Evolutionary conservation across 2,113 vertebrate species (phyloP).

Genomic region (Spea bombifrons): DNA sequence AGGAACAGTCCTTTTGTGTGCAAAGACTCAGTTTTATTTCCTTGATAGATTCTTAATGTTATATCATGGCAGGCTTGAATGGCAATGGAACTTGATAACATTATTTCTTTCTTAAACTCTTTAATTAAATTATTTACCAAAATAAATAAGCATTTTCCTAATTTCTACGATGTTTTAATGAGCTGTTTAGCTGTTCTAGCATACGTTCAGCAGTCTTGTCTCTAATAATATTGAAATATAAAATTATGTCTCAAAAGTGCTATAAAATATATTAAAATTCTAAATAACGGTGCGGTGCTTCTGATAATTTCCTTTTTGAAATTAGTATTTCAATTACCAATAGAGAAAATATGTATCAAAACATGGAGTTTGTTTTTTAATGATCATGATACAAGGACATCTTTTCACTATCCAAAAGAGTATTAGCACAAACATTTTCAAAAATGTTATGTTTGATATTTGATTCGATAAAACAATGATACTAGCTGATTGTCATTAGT

Average conservation of each 20-base stretch:
- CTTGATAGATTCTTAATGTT: too few species aligned
- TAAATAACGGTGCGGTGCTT: neutral
- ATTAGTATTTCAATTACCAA: constrained; percentile 33
- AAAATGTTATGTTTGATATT: constrained; percentile 4
- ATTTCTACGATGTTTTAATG: too few species aligned
- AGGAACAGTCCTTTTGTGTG: too few species aligned
- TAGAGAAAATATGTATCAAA: constrained; percentile 46
- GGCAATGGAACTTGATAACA: too few species aligned
- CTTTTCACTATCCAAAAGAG: constrained; percentile 38
- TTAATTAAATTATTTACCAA: too few species aligned
- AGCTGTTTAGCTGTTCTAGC: too few species aligned
- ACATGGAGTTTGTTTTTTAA: constrained; percentile 43
- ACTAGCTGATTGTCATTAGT: constrained; percentile 47
- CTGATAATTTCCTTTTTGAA: neutral
- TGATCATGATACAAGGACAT: constrained; percentile 53
- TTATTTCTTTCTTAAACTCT: too few species aligned
- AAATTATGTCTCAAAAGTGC: neutral
- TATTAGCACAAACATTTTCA: constrained; percentile 30
- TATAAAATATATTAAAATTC: neutral
- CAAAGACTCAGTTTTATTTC: too few species aligned
- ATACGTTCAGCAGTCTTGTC: too few species aligned
- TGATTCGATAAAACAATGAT: constrained; percentile 47
- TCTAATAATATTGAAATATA: too few species aligned
- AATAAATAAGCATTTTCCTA: too few species aligned
- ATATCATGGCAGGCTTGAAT: too few species aligned